Evolutionary conservation across 2,888 invertebrate species (phyloP).

Genomic region (Ectemnius continuus): DNA sequence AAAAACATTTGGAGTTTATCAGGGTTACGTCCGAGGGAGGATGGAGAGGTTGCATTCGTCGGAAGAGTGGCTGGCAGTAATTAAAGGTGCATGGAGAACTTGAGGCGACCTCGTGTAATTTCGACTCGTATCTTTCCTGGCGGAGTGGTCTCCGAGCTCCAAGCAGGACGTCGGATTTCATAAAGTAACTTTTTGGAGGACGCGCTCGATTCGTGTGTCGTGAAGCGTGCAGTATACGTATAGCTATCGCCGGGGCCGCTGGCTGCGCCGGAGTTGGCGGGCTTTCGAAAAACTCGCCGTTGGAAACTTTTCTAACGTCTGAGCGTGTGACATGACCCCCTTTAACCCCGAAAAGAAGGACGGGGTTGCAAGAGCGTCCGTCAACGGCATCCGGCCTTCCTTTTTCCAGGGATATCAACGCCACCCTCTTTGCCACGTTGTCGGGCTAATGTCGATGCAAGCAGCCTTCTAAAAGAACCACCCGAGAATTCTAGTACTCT

Average conservation of each 20-base stretch:
- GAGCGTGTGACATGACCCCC: constrained; percentile 27
- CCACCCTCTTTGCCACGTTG: constrained; percentile 14
- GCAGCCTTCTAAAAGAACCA: constrained; percentile 29
- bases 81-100: constrained; percentile 19
- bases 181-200: constrained; percentile 10
- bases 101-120: constrained; percentile 6
- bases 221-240: constrained; percentile 1
- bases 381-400: constrained; percentile 40
- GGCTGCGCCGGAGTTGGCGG: background rate
- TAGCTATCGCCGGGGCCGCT: background rate
- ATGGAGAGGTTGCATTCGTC: too few species aligned
- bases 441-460: constrained; percentile 45
- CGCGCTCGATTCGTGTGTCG: constrained; percentile 27
- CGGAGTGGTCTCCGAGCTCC: background rate
- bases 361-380: constrained; percentile 38
- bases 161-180: constrained; percentile 20
- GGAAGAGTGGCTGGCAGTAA: background rate
- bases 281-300: constrained; percentile 2
- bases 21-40: too few species aligned
- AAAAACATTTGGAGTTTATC: too few species aligned
- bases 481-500: constrained; percentile 46
- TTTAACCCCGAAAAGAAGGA: constrained; percentile 35
- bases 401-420: constrained; percentile 33
- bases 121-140: constrained; percentile 17
- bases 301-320: constrained; percentile 39